phyloP scores from a whole-genome alignment of 2,113 vertebrate genomes.

The Cettia cetti region DNA sequence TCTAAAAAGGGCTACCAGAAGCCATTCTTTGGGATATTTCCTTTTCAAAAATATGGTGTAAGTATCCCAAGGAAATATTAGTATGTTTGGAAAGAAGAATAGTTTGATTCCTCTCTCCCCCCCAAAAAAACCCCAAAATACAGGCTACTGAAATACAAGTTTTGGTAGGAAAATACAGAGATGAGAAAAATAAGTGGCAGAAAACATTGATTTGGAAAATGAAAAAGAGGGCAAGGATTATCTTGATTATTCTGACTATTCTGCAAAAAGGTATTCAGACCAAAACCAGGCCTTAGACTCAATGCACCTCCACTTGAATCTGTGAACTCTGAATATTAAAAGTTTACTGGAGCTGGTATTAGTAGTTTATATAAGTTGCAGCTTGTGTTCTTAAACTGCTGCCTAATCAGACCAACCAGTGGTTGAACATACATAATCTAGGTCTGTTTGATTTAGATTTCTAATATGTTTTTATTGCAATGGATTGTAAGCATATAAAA shows the following conservation, averaged over 20 bases:
- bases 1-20: not conserved
- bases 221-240: not conserved
- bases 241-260: not conserved
- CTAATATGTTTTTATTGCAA: conserved; percentile 16
- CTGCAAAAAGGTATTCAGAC: not conserved
- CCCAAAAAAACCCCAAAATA: too few relatives aligned
- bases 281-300: not conserved
- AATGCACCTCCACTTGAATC: not conserved
- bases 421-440: not conserved
- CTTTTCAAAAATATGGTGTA: not conserved
- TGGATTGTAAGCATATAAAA: conserved; percentile 26
- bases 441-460: not conserved
- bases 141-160: not conserved
- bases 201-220: not conserved
- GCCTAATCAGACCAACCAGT: not conserved
- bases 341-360: not conserved
- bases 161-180: not conserved
- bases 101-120: not conserved
- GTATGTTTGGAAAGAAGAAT: not conserved
- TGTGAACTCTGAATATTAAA: not conserved
- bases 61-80: not conserved
- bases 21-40: not conserved
- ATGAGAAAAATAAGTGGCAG: not conserved
- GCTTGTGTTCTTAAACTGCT: not conserved
- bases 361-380: not conserved